Evolutionary conservation across 2,113 vertebrate species (phyloP), one percentile per base, ranked within the genome.

Genomic region (Ibidorhyncha struthersii): DNA sequence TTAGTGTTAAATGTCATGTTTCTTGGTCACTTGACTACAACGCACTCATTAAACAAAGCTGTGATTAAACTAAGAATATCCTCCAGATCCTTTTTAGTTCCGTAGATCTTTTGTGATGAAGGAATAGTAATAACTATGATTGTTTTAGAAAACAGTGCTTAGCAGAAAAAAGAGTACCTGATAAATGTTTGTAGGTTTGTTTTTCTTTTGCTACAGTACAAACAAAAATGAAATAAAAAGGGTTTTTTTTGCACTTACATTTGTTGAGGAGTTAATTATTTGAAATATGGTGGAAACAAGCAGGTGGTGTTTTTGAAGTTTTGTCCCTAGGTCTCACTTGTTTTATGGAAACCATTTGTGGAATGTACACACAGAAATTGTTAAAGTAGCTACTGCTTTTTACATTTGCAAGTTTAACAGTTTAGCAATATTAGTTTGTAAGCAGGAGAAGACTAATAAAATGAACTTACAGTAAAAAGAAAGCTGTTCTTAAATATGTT

Each of bases 221-320:
- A 74, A 53, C 29, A 55, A 47, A 71, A 93, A 50, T 49, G 9
- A 70, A 82, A 34, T 52, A 36, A 61, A n/a, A 70, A 26, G 1
- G 5, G 8, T 45, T 43, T 61, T 40, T 49, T 32, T n/a, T 21
- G 1, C 47, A 23, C 14, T 93, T 70, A n/a, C 7, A 25, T 62
- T 86, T 89, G 32, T 72, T 78, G 70, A 66, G 29, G 61, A 77
- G 38, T 70, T 92, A 93, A 70, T 92, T 73, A 96, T 78, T 95
- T 86, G 86, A 92, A 93, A 78, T 89, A 78, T 6, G 55, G 55
- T 74, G 41, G 58, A 95, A 90, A 90, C 6, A 52, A 94, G 40
- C 87, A 93, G 74, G 89, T 96, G 77, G 61, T 86, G 47, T n/a
- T 91, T 96, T 95, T 87, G 81, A 70, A 93, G 72, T 91, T 87